Evolutionary conservation across 2,888 invertebrate genomes (phyloP), one percentile per base, ranked within the genome.

Genomic region (Sicus ferrugineus): DNA sequence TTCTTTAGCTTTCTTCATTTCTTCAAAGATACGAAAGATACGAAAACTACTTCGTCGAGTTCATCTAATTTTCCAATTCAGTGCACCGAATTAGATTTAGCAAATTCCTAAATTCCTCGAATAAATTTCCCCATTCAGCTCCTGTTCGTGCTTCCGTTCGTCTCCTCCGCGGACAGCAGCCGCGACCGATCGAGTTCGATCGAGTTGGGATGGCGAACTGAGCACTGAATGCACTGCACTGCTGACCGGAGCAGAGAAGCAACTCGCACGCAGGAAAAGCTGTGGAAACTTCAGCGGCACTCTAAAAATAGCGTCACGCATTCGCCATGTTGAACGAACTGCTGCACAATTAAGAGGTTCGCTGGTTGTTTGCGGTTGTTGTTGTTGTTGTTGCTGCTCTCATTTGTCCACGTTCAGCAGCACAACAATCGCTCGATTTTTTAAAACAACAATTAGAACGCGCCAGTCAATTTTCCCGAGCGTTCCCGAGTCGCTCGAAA

Each of bases 51-150:
- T 42, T 65, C 26, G 54, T 64, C 38, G 66, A 65, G 46, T 54
- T 69, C 58, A 56, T 75, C 74, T 77, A 73, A 71, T 50, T 73
- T 68, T 71, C 78, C 77, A 78, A 81, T 81, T 82, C 79, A 72
- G 74, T 74, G 73, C 74, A 78, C 74, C 73, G 81, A 80, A 80
- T 77, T 76, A 75, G 79, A 81, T 77, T 81, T 79, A 79, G 80
- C 16, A 54, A 75, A 70, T 73, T 72, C 72, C 52, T 72, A 28
- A 2, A 54, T 54, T 2, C 16, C 28, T 23, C 54, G 28, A 54
- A 54, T 54, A 54, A n/a, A n/a, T 16, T 54, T 54, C 54, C 5
- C 1, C 7, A 54, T 28, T 26, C 23, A 54, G 16, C 48, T 48
- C 14, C 26, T 59, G 42, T 31, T 21, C 30, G 54, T 28, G 21